Evolutionary conservation across 2,797 vertebrate genomes (phyloP), one percentile per base, ranked within the genome.

Genomic region (Oreochromis grahami): DNA sequence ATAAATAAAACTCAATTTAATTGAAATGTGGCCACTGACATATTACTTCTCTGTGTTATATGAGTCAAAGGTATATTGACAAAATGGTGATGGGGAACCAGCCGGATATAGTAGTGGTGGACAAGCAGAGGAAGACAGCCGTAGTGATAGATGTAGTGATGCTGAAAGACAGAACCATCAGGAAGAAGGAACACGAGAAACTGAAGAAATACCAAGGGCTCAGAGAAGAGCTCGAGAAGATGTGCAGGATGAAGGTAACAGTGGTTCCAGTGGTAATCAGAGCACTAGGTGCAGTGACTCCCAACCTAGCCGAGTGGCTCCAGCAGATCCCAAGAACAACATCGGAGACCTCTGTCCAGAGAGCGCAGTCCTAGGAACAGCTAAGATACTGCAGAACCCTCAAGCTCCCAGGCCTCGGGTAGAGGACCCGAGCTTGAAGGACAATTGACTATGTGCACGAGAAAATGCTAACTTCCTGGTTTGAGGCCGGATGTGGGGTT

Each of bases 261-360:
- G 53, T 56, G 53, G 53, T 56, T 7, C 13, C 3, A 5, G 53
- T 26, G 24, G 53, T 56, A 56, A 55, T 55, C 52, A 2, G 24
- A 14, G 53, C 53, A 26, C 0, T 55, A 0, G 24, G 24, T 26
- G 12, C 52, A 0, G 52, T 55, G 53, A 55, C 53, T 3, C 53
- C 24, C 53, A 55, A 55, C 24, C 53, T 55, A 56, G 53, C 0
- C 4, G 7, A 56, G 13, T 56, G 24, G 4, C 13, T 56, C 53
- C 24, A 56, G 24, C 53, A 56, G 53, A 56, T 56, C 24, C 0
- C 1, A 5, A 2, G 53, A 55, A 29, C 24, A 55, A 55, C 53
- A 26, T 15, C 13, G 5, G 24, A 14, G 52, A 14, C 26, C 52
- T 26, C 24, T 14, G 52, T 55, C 24, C 7, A 29, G 13, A 55